These are phyloP conservation scores for Blera fallax DNA, from an alignment of 2,888 invertebrate genomes.

Conservation along the genomic window DNA sequence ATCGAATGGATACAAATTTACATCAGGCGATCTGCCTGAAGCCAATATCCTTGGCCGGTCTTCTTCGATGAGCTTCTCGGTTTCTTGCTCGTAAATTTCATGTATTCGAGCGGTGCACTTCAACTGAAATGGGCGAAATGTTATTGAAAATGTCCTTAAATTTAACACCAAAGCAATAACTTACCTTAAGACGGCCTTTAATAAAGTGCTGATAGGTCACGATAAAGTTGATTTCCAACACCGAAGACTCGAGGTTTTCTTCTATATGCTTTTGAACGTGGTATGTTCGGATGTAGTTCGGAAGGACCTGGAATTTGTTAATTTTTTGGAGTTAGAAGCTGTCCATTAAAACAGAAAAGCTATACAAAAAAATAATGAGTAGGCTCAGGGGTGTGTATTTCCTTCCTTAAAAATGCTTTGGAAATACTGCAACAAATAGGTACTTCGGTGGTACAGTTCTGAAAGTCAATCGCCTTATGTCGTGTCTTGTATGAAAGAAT, in stretches of 20 bases:
- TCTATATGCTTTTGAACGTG: constrained; percentile 79
- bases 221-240: constrained; percentile 80
- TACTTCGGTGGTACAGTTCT: too few relatives aligned
- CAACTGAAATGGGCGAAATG: constrained; percentile 74
- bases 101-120: constrained; percentile 81
- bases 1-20: constrained; percentile 80
- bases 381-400: too few relatives aligned
- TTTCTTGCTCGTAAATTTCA: constrained; percentile 80
- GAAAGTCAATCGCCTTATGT: too few relatives aligned
- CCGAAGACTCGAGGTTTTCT: constrained; percentile 79
- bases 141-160: background rate
- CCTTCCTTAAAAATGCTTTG: too few relatives aligned
- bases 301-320: constrained; percentile 76
- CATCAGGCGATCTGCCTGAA: constrained; percentile 81
- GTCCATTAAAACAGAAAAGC: too few relatives aligned
- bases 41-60: constrained; percentile 81
- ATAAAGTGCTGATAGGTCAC: constrained; percentile 80
- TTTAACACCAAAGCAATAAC: background rate
- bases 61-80: constrained; percentile 80
- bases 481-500: too few relatives aligned
- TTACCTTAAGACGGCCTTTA: constrained; percentile 79
- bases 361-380: too few relatives aligned
- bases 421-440: too few relatives aligned
- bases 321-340: background rate
- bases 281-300: constrained; percentile 77